A percentile compares a stretch with the other conserved stretches of the same genome.
Evolutionary conservation across 2,888 invertebrate genomes (phyloP).

Genomic region (Agonopterix alstromeriana): DNA sequence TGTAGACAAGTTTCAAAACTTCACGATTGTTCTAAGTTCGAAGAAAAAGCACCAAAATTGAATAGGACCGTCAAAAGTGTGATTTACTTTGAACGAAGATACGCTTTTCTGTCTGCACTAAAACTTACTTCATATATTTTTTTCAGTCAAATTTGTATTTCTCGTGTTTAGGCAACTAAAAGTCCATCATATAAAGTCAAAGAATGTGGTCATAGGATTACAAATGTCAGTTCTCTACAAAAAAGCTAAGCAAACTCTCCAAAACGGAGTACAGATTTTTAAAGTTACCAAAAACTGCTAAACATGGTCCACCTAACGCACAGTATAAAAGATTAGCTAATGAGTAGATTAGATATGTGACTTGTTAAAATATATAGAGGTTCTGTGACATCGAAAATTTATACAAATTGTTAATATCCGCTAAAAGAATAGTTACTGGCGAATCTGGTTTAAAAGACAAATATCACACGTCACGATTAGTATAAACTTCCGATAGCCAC

Average conservation of each 20-base stretch:
- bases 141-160: conserved; percentile 16
- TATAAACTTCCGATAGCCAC: conserved; percentile 31
- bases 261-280: neutral
- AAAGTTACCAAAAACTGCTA: neutral
- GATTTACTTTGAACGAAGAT: neutral
- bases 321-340: conserved; percentile 61
- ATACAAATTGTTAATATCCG: conserved; percentile 13
- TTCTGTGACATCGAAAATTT: conserved; percentile 28
- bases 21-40: neutral
- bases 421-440: conserved; percentile 5
- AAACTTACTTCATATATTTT: neutral
- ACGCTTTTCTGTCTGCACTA: neutral
- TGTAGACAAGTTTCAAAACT: conserved; percentile 12
- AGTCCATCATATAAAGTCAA: conserved; percentile 13
- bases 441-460: neutral
- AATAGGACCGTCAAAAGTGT: no score
- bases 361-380: conserved; percentile 52
- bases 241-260: conserved; percentile 2
- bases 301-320: conserved; percentile 64
- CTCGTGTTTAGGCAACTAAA: conserved; percentile 18
- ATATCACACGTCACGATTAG: conserved; percentile 11
- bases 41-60: neutral
- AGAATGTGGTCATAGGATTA: conserved; percentile 8
- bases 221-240: conserved; percentile 1
- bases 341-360: conserved; percentile 70